Conservation (phyloP, 2,888 invertebrate genomes). For the Halictus ligatus region DNA sequence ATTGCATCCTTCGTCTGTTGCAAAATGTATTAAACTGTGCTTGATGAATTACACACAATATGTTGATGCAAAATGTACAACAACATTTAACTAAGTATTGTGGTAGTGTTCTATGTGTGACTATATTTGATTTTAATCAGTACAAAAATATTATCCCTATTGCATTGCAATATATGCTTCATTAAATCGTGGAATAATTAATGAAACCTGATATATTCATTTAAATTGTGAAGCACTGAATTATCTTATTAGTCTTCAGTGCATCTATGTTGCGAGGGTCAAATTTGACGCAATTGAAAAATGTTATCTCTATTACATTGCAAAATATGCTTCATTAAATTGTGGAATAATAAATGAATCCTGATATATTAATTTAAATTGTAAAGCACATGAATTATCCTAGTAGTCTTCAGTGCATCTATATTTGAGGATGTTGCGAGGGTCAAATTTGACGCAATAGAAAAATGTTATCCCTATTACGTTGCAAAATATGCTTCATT, state of each 20-base stretch:
- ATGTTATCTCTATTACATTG: neutral
- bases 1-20: too few species aligned
- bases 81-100: too few species aligned
- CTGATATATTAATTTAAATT: neutral
- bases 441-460: neutral
- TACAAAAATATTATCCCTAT: neutral
- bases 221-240: neutral
- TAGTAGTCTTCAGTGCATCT: neutral
- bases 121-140: too few species aligned
- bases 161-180: neutral
- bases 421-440: neutral
- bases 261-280: neutral
- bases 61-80: too few species aligned
- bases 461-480: neutral
- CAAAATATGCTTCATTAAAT: neutral
- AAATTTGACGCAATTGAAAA: neutral
- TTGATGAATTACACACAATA: too few species aligned
- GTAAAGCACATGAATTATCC: neutral
- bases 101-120: too few species aligned
- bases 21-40: too few species aligned
- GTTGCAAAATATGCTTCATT: too few species aligned
- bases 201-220: neutral
- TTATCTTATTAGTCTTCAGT: neutral
- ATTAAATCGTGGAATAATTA: too few species aligned
- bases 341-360: too few species aligned